Evolutionary conservation across 2,113 vertebrate species (phyloP).

Genomic region (Potamarius usumacintae): DNA sequence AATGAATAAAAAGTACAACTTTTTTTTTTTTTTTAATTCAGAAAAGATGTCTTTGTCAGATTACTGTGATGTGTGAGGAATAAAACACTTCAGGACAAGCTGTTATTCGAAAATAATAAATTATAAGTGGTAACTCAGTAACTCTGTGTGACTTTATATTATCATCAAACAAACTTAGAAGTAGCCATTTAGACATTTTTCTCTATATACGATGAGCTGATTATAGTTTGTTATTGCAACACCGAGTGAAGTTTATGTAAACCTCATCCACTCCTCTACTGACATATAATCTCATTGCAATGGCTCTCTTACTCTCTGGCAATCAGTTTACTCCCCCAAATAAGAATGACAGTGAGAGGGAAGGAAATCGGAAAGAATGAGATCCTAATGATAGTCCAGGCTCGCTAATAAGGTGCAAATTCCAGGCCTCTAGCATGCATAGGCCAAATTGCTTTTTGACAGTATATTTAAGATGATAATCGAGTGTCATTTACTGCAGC

Average conservation of each 20-base stretch:
- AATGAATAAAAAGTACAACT: background rate
- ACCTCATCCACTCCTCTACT: background rate
- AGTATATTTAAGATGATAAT: constrained; percentile 75
- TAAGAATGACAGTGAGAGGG: constrained; percentile 25
- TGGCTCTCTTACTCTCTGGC: constrained; percentile 26
- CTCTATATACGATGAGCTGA: background rate
- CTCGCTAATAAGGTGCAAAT: constrained; percentile 65
- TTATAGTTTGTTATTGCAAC: background rate
- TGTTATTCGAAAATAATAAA: background rate
- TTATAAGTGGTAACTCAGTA: background rate
- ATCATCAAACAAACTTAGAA: background rate
- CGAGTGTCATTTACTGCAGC: constrained; percentile 68
- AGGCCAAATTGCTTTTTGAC: constrained; percentile 69
- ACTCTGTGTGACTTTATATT: background rate
- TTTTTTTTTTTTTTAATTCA: background rate
- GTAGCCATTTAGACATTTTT: background rate
- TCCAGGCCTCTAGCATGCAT: constrained; percentile 59
- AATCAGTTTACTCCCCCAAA: constrained; percentile 13
- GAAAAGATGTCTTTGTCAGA: background rate
- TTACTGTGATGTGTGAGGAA: background rate
- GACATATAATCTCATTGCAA: constrained; percentile 25
- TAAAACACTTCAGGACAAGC: background rate
- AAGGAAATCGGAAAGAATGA: constrained; percentile 45
- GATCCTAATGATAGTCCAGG: constrained; percentile 60
- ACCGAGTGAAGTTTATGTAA: background rate